Percentiles rank a stretch among this genome's conserved stretches.
Evolutionary conservation across 2,113 vertebrate genomes (phyloP).

Genomic region (Syngnathus scovelli): DNA sequence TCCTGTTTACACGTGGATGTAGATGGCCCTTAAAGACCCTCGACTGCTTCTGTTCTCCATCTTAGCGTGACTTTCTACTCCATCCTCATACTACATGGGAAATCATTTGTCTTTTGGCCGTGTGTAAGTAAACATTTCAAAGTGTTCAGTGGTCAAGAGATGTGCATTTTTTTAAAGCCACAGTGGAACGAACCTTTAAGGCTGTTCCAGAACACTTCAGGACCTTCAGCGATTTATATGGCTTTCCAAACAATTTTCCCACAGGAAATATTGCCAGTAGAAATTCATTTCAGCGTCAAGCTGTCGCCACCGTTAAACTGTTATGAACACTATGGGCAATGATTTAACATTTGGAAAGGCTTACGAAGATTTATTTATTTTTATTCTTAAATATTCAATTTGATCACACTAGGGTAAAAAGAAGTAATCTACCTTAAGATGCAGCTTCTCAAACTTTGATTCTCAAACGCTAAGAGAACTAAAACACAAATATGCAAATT

Average conservation of each 20-base stretch:
- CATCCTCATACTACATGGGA: background rate
- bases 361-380: too few relatives aligned
- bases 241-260: background rate
- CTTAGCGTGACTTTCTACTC: background rate
- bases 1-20: conserved; percentile 56
- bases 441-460: too few relatives aligned
- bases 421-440: too few relatives aligned
- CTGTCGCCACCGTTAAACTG: background rate
- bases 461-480: too few relatives aligned
- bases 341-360: background rate
- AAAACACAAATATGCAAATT: too few relatives aligned
- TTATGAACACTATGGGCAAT: background rate
- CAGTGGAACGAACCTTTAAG: background rate
- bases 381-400: too few relatives aligned
- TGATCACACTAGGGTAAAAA: too few relatives aligned
- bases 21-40: conserved; percentile 23
- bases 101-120: conserved; percentile 4
- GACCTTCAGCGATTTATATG: background rate
- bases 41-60: conserved; percentile 25
- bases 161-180: background rate
- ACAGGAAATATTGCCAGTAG: background rate
- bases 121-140: background rate
- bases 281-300: background rate
- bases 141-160: background rate
- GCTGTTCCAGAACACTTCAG: background rate